Percentiles rank a stretch among this genome's conserved stretches.
Evolutionary conservation across 2,888 invertebrate species (phyloP).

Genomic region (Mesochorus sp.): DNA sequence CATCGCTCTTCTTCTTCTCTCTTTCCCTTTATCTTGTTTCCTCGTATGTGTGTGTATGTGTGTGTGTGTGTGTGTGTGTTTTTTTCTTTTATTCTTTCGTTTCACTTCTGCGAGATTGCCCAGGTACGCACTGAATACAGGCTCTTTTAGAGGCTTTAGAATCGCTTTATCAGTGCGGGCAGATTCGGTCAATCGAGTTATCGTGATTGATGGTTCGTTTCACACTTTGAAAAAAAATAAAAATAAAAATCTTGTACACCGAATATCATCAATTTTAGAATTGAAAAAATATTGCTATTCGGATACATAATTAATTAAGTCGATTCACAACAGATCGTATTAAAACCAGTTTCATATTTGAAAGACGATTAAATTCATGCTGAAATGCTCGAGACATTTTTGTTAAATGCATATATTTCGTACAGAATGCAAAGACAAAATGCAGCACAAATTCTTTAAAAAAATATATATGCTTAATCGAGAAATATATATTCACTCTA

Average conservation of each 20-base stretch:
- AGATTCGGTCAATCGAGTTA: background rate
- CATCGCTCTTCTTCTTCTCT: constrained; percentile 31
- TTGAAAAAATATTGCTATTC: no score
- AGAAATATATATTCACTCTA: constrained; percentile 5
- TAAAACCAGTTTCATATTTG: no score
- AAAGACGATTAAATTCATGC: no score
- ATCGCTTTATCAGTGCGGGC: background rate
- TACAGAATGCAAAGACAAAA: no score
- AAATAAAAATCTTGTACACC: no score
- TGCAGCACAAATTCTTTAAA: no score
- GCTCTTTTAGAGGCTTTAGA: background rate
- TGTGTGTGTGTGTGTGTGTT: no score
- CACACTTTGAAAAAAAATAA: background rate
- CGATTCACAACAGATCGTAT: no score
- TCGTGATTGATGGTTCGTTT: background rate
- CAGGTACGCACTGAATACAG: background rate
- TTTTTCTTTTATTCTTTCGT: constrained; percentile 20
- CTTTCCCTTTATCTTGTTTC: constrained; percentile 17
- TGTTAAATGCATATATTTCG: no score
- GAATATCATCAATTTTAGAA: no score
- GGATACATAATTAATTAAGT: no score
- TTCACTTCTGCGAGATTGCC: constrained; percentile 17
- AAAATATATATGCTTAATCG: background rate
- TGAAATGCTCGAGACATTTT: no score
- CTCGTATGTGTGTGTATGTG: background rate